Evolutionary conservation across 1,140 invertebrate genomes (phyloP).

Genomic region (Tetragonula clypearis): DNA sequence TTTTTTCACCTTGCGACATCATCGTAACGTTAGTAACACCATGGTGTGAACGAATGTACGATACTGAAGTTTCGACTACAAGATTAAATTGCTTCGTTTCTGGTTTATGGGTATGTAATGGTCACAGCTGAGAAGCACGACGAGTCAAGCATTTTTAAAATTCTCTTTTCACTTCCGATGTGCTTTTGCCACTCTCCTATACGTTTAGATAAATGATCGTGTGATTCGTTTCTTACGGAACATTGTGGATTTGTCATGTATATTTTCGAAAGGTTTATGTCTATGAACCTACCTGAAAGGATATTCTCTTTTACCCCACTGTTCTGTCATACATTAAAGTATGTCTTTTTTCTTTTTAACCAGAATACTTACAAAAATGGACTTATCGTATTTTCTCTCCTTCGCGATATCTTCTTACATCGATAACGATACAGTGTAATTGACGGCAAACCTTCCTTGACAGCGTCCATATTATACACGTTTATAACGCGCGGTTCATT

Average conservation of each 20-base stretch:
- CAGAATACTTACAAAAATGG: too few species aligned
- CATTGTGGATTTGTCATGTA: neutral
- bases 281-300: too few species aligned
- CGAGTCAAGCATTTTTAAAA: neutral
- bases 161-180: neutral
- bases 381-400: neutral
- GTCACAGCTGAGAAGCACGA: neutral
- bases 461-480: neutral
- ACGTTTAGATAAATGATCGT: neutral
- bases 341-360: neutral
- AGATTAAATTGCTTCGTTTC: neutral
- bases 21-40: neutral
- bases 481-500: conserved; percentile 11
- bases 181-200: neutral
- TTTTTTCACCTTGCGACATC: neutral
- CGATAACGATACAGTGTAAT: neutral
- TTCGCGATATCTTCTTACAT: neutral
- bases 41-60: neutral
- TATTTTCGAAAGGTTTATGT: neutral
- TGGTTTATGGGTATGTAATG: neutral
- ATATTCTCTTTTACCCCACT: too few species aligned
- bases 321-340: neutral
- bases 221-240: neutral
- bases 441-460: neutral
- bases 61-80: neutral